Conservation (phyloP, 2,797 vertebrate species). For the Clamator glandarius region DNA sequence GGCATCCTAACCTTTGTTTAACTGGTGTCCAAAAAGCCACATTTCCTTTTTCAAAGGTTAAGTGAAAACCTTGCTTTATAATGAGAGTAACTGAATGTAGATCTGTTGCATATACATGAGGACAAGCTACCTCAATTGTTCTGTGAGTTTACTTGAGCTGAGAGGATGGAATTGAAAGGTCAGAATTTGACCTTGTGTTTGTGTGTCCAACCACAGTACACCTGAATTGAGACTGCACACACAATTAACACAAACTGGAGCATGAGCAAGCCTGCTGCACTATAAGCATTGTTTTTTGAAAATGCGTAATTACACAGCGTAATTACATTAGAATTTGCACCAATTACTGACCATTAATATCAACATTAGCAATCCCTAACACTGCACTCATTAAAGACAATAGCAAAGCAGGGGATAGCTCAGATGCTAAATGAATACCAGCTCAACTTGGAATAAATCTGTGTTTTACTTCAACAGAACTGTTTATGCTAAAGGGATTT, state of each 20-base stretch:
- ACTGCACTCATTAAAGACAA: background rate
- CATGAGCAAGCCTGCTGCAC: background rate
- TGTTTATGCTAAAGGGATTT: constrained; percentile 61
- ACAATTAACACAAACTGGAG: background rate
- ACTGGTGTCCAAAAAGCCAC: background rate
- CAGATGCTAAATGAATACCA: constrained; percentile 45
- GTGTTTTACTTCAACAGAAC: constrained; percentile 58
- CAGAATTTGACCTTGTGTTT: background rate
- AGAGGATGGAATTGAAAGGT: background rate
- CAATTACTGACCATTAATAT: background rate
- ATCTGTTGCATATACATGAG: background rate
- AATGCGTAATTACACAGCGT: background rate
- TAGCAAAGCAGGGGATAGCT: background rate
- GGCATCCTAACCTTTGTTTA: background rate
- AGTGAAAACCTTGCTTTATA: background rate
- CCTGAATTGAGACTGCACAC: background rate
- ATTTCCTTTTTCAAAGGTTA: background rate
- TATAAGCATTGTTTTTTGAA: background rate
- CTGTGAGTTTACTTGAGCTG: background rate
- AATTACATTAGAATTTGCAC: background rate
- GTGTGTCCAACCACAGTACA: accelerated
- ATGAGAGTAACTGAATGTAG: background rate
- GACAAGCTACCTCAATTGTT: background rate
- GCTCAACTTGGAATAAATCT: constrained; percentile 40
- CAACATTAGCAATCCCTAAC: background rate